Evolutionary conservation across 1,140 invertebrate species (phyloP), one percentile per base, ranked within the genome.

Genomic region (Coenobita brevimanus): DNA sequence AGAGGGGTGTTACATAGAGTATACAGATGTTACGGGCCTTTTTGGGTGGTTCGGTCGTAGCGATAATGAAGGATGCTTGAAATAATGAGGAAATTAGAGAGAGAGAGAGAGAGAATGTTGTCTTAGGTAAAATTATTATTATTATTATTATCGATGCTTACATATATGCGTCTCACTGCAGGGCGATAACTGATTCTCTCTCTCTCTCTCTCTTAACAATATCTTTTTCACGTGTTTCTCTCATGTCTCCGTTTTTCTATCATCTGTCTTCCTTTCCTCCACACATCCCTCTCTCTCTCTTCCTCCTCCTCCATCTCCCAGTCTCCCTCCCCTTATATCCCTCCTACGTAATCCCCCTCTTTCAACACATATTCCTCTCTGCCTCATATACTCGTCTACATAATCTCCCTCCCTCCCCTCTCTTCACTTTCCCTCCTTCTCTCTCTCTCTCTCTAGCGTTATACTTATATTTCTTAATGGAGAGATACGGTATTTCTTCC

Each of bases 91-190:
- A 50, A 50, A 17, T 50, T 4, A 6, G 60, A 62, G 60, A 62
- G 60, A 62, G 60, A 62, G 60, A 6, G 60, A 62, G 60, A 62
- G 60, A 62, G 60, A 62, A 3, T n/a, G 60, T 62, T 62, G 60
- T 21, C 8, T 10, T 54, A 54, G 50, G 8, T 10, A 21, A 54
- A 54, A 21, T 8, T 10, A 54, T 54, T 54, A 54, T 8, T 54
- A 54, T 10, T 8, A 54, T 54, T 10, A 21, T 10, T 54, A n/a
- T n/a, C n/a, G n/a, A n/a, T n/a, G n/a, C n/a, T n/a, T n/a, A n/a
- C n/a, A n/a, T n/a, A n/a, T n/a, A n/a, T n/a, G n/a, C 50, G 50
- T 10, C 21, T 10, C 8, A 10, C 21, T 8, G 8, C 50, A 57
- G 8, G 50, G 8, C 50, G 8, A 57, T 57, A 21, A 8, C 8